phyloP scores from a whole-genome alignment of 2,113 vertebrate genomes.

The Dipodomys stephensi region DNA sequence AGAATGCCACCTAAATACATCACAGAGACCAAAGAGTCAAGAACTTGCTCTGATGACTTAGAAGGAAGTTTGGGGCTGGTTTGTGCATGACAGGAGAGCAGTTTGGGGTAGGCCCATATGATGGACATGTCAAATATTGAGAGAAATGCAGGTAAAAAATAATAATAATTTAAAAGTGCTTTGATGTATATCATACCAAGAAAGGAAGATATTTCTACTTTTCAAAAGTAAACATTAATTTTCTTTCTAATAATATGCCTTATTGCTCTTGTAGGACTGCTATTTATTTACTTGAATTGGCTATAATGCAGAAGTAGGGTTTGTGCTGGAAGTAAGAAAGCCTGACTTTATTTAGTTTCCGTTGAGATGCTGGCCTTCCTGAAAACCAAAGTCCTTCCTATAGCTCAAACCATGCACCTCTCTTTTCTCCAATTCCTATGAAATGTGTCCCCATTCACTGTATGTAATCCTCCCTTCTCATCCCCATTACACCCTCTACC shows the following conservation, averaged over 20 bases:
- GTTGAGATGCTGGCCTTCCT: not conserved
- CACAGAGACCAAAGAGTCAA: not conserved
- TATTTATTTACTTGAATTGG: not conserved
- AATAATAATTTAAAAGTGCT: not conserved
- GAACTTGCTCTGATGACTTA: not conserved
- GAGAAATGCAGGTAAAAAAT: not conserved
- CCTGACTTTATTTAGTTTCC: not conserved
- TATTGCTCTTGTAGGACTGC: not conserved
- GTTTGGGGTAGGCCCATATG: not conserved
- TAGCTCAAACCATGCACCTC: not conserved
- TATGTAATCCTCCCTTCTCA: not conserved
- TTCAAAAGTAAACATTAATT: conserved; percentile 47
- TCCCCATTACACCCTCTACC: not conserved
- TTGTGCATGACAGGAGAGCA: not conserved
- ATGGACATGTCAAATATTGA: not conserved
- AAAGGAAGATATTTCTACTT: not conserved
- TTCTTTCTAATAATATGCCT: not conserved
- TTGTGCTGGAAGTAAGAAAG: not conserved
- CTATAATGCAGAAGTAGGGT: not conserved
- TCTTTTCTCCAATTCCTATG: not conserved
- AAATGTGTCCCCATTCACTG: not conserved
- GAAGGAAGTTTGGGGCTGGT: not conserved
- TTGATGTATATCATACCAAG: not conserved
- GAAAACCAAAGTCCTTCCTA: not conserved
- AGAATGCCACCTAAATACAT: not conserved